Conservation (phyloP, 2,113 vertebrate species). For the Prolemur simus region DNA sequence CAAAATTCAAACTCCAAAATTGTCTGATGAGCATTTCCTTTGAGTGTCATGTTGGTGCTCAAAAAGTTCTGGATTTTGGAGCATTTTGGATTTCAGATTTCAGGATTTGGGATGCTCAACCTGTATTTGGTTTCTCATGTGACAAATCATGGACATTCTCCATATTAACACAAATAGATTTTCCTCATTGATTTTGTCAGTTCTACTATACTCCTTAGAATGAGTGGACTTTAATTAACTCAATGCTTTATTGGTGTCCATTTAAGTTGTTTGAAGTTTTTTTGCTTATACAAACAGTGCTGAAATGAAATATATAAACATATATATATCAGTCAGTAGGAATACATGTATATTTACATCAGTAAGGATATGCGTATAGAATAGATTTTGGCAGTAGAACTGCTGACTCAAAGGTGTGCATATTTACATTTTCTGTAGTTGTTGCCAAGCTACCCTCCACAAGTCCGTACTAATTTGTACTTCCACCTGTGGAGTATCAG, state of each 20-base stretch:
- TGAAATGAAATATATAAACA: not conserved
- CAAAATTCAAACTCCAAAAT: not conserved
- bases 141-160: too few species aligned
- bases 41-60: not conserved
- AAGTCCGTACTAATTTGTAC: not conserved
- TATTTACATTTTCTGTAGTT: not conserved
- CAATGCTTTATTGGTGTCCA: not conserved
- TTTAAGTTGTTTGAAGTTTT: not conserved
- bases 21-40: not conserved
- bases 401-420: not conserved
- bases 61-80: not conserved
- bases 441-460: not conserved
- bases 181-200: not conserved
- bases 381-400: not conserved
- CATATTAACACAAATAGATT: not conserved
- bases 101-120: not conserved
- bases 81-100: not conserved
- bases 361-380: not conserved
- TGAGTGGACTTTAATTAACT: not conserved
- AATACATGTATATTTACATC: not conserved
- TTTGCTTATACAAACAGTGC: not conserved
- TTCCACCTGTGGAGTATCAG: rapidly evolving
- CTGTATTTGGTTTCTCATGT: not conserved
- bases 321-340: not conserved
- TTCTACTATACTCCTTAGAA: not conserved